These are phyloP conservation scores for Chelonoidis abingdonii DNA, from an alignment of 2,113 vertebrate species.

Conservation along the genomic window DNA sequence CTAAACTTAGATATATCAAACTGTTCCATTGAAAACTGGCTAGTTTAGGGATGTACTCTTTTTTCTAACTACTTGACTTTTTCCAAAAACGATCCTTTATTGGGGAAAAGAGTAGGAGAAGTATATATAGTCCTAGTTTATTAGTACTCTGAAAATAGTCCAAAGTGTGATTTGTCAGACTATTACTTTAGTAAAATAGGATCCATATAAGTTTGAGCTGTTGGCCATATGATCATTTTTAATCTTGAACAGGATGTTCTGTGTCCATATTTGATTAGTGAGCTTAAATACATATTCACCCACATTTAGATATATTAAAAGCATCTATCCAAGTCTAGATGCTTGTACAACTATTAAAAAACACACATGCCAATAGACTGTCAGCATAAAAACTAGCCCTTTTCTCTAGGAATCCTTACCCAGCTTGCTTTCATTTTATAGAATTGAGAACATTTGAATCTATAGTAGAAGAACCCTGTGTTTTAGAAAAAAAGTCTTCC, in stretches of 20 bases:
- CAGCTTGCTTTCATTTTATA: neutral
- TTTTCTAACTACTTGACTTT: neutral
- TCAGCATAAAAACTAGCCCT: accelerated
- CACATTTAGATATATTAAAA: neutral
- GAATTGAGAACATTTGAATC: neutral
- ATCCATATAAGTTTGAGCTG: neutral
- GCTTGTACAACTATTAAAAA: neutral
- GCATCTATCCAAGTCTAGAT: neutral
- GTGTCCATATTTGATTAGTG: neutral
- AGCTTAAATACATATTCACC: neutral
- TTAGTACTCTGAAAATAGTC: neutral
- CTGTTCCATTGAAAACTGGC: neutral
- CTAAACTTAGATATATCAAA: neutral
- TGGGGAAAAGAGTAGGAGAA: neutral
- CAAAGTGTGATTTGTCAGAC: neutral
- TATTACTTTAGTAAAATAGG: neutral
- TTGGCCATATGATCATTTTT: neutral
- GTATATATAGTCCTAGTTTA: neutral
- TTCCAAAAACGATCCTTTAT: neutral
- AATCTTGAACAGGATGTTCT: neutral
- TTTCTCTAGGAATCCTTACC: neutral
- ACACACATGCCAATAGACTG: neutral
- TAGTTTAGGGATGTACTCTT: neutral
- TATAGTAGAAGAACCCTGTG: neutral
- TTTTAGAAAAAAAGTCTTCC: neutral